Evolutionary conservation across 2,888 invertebrate species (phyloP), one percentile per base, ranked within the genome.

Genomic region (Drosophila villosipedis): DNA sequence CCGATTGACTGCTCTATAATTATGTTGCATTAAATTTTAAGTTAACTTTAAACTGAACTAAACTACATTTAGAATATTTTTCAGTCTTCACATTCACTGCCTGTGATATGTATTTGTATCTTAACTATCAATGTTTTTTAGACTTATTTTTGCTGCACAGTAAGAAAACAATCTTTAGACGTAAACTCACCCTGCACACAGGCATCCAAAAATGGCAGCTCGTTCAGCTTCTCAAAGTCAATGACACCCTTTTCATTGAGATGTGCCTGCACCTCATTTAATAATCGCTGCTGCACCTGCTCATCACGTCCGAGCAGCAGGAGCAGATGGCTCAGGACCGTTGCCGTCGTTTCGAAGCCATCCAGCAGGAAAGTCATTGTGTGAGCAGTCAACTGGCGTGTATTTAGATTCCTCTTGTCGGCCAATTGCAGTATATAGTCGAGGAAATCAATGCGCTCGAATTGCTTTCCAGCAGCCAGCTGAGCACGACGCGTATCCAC

Each of bases 351-450:
- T 58, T 93, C 92, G n/a, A 91, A 92, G 3, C 93, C 93, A 73
- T 93, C 93, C 12, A 92, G 37, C 35, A 93, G 78, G 68, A 93
- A 93, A 16, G 93, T 92, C 83, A 93, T 91, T 3, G 91, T 84
- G 57, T 91, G 89, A 0, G 92, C 89, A 0, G 91, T 83, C 39
- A 93, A 39, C 0, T 90, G 71, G 0, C 75, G 49, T 0, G 78
- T 73, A 1, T 83, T 54, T 22, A 93, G 47, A 4, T 85, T 77
- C 54, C 88, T 90, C 60, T 92, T 93, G 2, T 89, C 81, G 41
- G 79, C 88, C 54, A 93, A 39, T 47, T 92, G 87, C 0, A 93
- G 54, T 0, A 93, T 83, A 22, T 92, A 93, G 53, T 92, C 92
- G 3, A 93, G 72, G 55, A 92, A 93, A 69, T 93, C 93, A 1